Evolutionary conservation across 2,113 vertebrate species (phyloP), one percentile per base, ranked within the genome.

Genomic region (Leptodactylus fuscus): DNA sequence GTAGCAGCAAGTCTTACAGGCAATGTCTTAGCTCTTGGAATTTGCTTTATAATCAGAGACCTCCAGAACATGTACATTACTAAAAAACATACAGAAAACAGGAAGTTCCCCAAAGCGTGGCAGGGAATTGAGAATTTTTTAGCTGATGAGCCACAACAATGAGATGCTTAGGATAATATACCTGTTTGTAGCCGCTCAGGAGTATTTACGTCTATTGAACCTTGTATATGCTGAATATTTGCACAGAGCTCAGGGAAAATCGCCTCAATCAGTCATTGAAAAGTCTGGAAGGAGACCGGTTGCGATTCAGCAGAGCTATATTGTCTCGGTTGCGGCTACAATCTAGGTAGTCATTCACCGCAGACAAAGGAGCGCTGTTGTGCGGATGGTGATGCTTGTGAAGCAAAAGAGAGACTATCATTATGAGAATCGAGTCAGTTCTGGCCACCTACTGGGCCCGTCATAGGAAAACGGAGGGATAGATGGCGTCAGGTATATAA

Each of bases 311-410:
- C 44, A 34, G 46, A 36, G 58, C 44, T 69, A 27, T 44, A 85
- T 70, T 85, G 60, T 85, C 60, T 78, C 36, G 27, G 34, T 70
- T 41, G n/a, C 20, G 69, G 46, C 60, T 79, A 51, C 60, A 85
- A 70, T 79, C 58, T 18, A 69, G 62, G 48, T 13, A 38, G 55
- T 5, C 76, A 69, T 85, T 79, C 60, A 77, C 29, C 20, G 58
- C 75, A 77, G 46, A 85, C 83, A 85, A 85, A 70, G 65, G 58
- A 15, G 18, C 29, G 11, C 46, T 41, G 46, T 38, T 78, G 58
- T 53, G 44, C n/a, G 44, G 44, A 78, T 13, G 27, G n/a, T 13
- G 67, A 32, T 5, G 22, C 32, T 12, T 48, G 73, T 44, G 36
- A 20, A 48, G 62, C 71, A 16, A 24, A 13, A 44, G 62, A 83